Base-by-base conservation (phyloP, 2,113 vertebrate species). In the Shinisaurus crocodilurus region DNA sequence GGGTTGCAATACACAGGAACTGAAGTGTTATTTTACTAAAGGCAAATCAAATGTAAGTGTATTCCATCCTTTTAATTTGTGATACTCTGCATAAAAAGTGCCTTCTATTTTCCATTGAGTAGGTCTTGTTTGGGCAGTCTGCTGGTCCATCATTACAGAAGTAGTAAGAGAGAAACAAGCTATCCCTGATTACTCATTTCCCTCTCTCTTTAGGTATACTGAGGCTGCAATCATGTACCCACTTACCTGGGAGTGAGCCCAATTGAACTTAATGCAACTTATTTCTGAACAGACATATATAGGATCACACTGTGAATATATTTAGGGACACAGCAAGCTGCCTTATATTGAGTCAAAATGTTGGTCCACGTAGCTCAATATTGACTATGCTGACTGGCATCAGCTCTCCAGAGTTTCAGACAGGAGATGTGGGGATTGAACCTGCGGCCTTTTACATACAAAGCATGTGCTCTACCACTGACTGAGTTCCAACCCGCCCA, bases 21-120 rank as follows among this genome's bases (percentile, higher is more conserved):
- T 93, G 89, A 93, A 94, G 45, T 37, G 45, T 89, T 87, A 54
- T 91, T 93, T 90, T 82, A 90, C 32, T 54, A 88, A 91, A 91
- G 77, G n/a, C 89, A 82, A 94, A 88, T 82, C 77, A 86, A 67
- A 89, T 32, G n/a, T 16, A 82, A 89, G 72, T 70, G 23, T 86
- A 76, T 48, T 76, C 45, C 13, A 37, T 43, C 60, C 60, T 54
- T 2, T 85, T 54, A 57, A 79, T 34, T 81, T 69, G 65, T 82
- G 87, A 82, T 81, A 88, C n/a, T 37, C 65, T 70, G 48, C 79
- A 80, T 63, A 5, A 80, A 50, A 57, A 57, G 70, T 34, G 18
- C 60, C 8, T 83, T 43, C 3, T 63, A 10, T 83, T 77, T 77
- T 29, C 75, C 7, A 27, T 45, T 63, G 40, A 65, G 40, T 25